Conservation (phyloP, 2,797 vertebrate species). For the Clarias laeviceps region DNA sequence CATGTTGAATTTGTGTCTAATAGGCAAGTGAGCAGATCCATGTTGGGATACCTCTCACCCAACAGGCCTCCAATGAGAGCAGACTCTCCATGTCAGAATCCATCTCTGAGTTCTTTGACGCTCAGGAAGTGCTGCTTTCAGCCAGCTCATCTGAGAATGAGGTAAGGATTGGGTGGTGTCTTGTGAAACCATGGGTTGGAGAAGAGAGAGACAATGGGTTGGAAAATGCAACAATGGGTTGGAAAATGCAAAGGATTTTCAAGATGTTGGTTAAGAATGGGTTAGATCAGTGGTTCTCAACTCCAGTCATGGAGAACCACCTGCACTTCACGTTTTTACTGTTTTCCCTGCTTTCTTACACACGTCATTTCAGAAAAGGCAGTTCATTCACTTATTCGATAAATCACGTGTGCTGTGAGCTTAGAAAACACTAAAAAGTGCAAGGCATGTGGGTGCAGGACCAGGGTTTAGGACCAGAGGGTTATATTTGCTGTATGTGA, state of each 20-base stretch:
- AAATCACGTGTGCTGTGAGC: no score
- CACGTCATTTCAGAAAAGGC: no score
- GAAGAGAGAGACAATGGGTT: conserved; percentile 62
- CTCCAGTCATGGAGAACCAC: no score
- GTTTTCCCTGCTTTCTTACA: no score
- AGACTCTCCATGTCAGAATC: conserved; percentile 99
- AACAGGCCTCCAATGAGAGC: conserved; percentile 96
- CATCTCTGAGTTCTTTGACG: conserved; percentile 97
- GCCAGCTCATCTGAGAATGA: conserved; percentile 98
- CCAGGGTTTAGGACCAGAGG: no score
- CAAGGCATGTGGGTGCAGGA: no score
- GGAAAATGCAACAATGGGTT: background rate
- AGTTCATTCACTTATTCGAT: no score
- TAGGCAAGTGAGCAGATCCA: conserved; percentile 87
- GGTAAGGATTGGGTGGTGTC: conserved; percentile 50
- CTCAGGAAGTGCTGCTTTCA: conserved; percentile 97
- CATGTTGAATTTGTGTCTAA: conserved; percentile 59
- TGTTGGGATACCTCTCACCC: conserved; percentile 90
- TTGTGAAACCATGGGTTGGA: background rate
- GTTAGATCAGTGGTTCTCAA: background rate
- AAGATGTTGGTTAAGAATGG: no score
- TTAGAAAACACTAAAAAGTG: no score
- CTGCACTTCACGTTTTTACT: no score
- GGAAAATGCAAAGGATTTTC: no score
- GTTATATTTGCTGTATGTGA: no score